Percentiles rank a stretch among this genome's conserved stretches.
These are phyloP conservation scores for Cottus gobio DNA, from an alignment of 2,113 vertebrate species.

Conservation along the genomic window DNA sequence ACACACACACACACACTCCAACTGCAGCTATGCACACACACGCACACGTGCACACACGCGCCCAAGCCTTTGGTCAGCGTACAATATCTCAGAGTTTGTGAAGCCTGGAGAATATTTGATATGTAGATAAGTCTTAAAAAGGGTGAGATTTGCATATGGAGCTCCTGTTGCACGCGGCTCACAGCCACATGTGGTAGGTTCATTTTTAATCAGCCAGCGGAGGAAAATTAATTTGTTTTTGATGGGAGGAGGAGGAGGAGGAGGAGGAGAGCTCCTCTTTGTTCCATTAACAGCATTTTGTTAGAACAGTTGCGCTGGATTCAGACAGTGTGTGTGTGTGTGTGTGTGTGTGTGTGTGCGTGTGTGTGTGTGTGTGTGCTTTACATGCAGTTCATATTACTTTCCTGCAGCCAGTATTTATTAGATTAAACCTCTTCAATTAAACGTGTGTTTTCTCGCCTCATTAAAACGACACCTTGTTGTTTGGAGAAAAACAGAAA, in stretches of 20 bases:
- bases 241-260: conserved; percentile 63
- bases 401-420: conserved; percentile 32
- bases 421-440: conserved; percentile 43
- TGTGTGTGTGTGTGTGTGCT: conserved; percentile 9
- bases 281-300: conserved; percentile 78
- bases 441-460: conserved; percentile 25
- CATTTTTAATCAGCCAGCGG: conserved; percentile 82
- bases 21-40: not conserved
- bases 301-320: conserved; percentile 59
- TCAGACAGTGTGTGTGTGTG: not conserved
- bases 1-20: conserved; percentile 26
- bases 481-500: not conserved
- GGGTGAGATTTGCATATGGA: conserved; percentile 81
- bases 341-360: not conserved
- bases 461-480: conserved; percentile 39
- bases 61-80: conserved; percentile 49
- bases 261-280: conserved; percentile 54
- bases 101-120: conserved; percentile 81
- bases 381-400: conserved; percentile 13
- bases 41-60: conserved; percentile 18
- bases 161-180: conserved; percentile 71
- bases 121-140: conserved; percentile 82
- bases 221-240: conserved; percentile 82
- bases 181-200: conserved; percentile 78
- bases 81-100: conserved; percentile 64